These are phyloP conservation scores for Rhynchophorus ferrugineus DNA, from an alignment of 1,140 invertebrate genomes.

Conservation along the genomic window DNA sequence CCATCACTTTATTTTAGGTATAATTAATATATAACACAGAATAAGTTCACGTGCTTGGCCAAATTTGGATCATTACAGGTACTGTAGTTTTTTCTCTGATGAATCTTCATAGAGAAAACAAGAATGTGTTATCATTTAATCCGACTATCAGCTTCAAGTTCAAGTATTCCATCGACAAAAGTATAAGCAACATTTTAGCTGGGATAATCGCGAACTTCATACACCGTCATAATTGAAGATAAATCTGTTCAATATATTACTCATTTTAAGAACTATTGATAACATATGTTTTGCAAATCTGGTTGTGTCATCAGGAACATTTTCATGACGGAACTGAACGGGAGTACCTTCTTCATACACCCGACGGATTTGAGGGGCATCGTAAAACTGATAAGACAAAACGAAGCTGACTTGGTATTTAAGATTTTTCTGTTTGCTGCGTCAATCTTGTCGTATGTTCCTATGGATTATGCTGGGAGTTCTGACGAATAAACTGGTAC, in stretches of 20 bases:
- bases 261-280: neutral
- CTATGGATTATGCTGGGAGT: neutral
- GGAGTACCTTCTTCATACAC: neutral
- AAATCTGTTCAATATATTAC: neutral
- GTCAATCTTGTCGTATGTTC: neutral
- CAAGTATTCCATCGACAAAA: neutral
- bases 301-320: neutral
- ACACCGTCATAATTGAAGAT: neutral
- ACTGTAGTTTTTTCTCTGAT: neutral
- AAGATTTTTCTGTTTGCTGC: neutral
- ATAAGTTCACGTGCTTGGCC: too few species aligned
- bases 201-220: neutral
- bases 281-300: neutral
- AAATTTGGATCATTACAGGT: neutral
- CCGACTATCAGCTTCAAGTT: neutral
- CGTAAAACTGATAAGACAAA: neutral
- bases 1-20: too few species aligned
- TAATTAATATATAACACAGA: too few species aligned
- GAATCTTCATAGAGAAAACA: neutral
- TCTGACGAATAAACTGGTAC: neutral
- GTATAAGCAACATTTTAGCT: neutral
- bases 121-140: neutral
- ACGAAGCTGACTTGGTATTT: neutral
- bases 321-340: neutral
- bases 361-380: neutral